Base-by-base conservation (phyloP, 2,797 vertebrate genomes). In the Sciaenops ocellatus region DNA sequence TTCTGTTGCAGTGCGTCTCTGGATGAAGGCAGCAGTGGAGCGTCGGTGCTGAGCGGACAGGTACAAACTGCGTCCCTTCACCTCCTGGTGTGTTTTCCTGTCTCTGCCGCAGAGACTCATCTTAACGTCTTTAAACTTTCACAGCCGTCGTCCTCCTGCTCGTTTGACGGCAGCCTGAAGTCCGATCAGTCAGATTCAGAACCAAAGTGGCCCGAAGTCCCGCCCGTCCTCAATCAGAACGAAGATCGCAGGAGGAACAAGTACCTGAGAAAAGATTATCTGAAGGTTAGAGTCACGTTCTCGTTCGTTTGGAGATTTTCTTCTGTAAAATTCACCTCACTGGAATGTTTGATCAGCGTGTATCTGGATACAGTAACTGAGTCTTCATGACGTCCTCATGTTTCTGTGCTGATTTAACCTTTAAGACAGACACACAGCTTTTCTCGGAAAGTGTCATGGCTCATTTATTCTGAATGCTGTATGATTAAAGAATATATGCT, bases 241-340 rank as follows among this genome's bases (percentile, higher is more conserved):
- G 97, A 99, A 90, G 98, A 99, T 52, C 96, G 97, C 18, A 95
- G 96, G 82, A 94, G 96, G 79, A 98, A 95, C 91, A 99, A 99
- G 87, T 98, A 99, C 83, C 95, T 98, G 73, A 96, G 98, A 84
- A 99, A 97, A 89, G 98, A 99, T 20, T 99, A 99, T 90, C 95
- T 99, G 44, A 99, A 99, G 97, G 98, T 99, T 9, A 34, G 30
- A 34, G 34, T 9, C 34, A 9, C 7, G 7, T 34, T 8, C 7
- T 8, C 34, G 30, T 30, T 30, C 30, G 0, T 30, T 30, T 30
- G 30, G 30, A 30, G 30, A 30, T 5, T 30, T 30, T 30, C 30
- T 1, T 6, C 5, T 30, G 30, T 30, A 30, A 30, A 30, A 6
- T 30, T 30, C 30, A 30, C 3, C 28, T 30, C 28, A 30, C 28